phyloP scores from a whole-genome alignment of 2,113 vertebrate species.

The Cranoglanis bouderius region DNA sequence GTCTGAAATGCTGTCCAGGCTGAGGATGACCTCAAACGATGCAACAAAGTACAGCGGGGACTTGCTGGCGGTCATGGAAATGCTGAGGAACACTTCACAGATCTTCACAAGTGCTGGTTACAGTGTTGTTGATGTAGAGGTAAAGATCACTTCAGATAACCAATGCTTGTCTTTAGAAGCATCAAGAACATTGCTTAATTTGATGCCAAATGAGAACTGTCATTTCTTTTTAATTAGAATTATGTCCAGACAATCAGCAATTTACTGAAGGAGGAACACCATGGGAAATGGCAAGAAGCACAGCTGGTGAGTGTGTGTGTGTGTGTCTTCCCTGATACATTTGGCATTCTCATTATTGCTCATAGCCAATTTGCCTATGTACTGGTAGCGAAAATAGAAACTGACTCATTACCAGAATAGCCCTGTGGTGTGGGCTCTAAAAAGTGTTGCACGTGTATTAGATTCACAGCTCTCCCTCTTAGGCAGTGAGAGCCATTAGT shows the following conservation, averaged over 20 bases:
- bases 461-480: slow-evolving; percentile 7
- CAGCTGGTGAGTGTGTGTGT: slow-evolving; percentile 82
- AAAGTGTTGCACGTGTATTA: neutral
- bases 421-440: neutral
- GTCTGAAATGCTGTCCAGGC: slow-evolving; percentile 87
- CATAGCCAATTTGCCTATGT: neutral
- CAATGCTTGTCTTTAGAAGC: neutral
- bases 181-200: slow-evolving; percentile 5
- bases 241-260: slow-evolving; percentile 96
- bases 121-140: slow-evolving; percentile 88
- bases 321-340: neutral
- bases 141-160: slow-evolving; percentile 55
- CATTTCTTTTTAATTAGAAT: slow-evolving; percentile 76
- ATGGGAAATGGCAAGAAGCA: slow-evolving; percentile 94
- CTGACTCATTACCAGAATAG: slow-evolving; percentile 39
- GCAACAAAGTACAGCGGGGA: slow-evolving; percentile 94
- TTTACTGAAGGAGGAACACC: slow-evolving; percentile 89
- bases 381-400: slow-evolving; percentile 13
- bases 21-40: slow-evolving; percentile 88
- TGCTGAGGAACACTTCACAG: slow-evolving; percentile 90
- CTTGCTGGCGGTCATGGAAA: slow-evolving; percentile 86
- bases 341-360: slow-evolving; percentile 7
- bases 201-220: neutral
- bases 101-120: slow-evolving; percentile 85
- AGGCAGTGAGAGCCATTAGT: slow-evolving; percentile 21